Evolutionary conservation across 2,797 vertebrate species (phyloP), one percentile per base, ranked within the genome.

Genomic region (Poecile montanus): DNA sequence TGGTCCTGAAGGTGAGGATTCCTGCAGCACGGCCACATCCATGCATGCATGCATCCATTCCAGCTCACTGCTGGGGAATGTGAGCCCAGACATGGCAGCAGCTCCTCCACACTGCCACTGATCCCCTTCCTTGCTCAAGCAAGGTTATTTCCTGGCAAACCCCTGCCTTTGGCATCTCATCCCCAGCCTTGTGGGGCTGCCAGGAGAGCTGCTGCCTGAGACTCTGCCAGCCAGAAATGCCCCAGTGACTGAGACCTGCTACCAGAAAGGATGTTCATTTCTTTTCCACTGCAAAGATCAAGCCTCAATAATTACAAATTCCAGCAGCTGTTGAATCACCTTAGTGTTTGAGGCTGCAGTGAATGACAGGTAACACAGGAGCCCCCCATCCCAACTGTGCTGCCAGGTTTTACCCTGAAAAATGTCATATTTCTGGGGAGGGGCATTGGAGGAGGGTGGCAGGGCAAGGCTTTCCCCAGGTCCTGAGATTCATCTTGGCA

Each of bases 391-490:
- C 42, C 51, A 68, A 12, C 27, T 6, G 1, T 11, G 4, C 30
- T 82, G 50, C 19, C n/a, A 50, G 47, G 5, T 47, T 57, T 65
- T 20, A 79, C 44, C 21, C 36, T 65, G 26, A 27, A 25, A 61
- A 79, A 68, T 45, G 23, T 7, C 32, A 42, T 25, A 13, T 10
- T 61, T 29, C 4, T 6, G 11, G 25, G 9, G 7, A 17, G 10
- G 21, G 22, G 5, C 1, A 3, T 13, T 29, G 23, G 4, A 4
- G 7, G 15, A 60, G 8, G 16, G 6, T 4, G 2, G 17, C 19
- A n/a, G 25, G 7, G 27, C 27, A 78, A 11, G 1, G 2, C 2
- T 45, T 88, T 68, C 13, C 29, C 34, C 11, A 44, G 20, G 16
- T 25, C 13, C 44, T 70, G 48, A 91, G 79, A 77, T 44, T 34